A percentile compares a stretch with the other conserved stretches of the same genome.
Evolutionary conservation across 1,140 invertebrate genomes (phyloP).

Genomic region (Aporrectodea caliginosa): DNA sequence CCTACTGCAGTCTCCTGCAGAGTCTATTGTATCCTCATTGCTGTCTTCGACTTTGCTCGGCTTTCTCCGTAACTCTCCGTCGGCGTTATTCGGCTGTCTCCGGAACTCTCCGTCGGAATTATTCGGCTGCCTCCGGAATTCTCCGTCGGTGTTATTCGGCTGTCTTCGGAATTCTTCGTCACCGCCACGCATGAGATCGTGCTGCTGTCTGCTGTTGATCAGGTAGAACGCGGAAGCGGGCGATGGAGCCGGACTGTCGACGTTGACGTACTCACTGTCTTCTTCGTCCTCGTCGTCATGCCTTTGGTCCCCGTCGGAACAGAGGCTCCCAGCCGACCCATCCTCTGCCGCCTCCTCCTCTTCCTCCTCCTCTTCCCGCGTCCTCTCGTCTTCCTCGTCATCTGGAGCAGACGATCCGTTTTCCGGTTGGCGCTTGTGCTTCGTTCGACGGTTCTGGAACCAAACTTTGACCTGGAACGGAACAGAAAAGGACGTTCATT

Average conservation of each 20-base stretch:
- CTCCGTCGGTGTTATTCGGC: background rate
- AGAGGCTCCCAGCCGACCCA: background rate
- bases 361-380: background rate
- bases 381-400: background rate
- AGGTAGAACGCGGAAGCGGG: too few relatives aligned
- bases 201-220: too few relatives aligned
- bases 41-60: too few relatives aligned
- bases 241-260: background rate
- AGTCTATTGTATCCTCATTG: too few relatives aligned
- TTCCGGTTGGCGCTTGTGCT: conserved; percentile 49
- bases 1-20: too few relatives aligned
- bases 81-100: background rate
- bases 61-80: background rate
- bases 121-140: background rate
- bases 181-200: background rate
- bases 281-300: too few relatives aligned
- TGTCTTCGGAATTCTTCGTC: background rate
- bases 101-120: background rate
- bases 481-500: too few relatives aligned
- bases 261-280: too few relatives aligned
- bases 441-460: conserved; percentile 93
- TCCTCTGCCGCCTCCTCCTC: background rate
- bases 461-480: conserved; percentile 87
- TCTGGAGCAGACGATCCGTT: background rate
- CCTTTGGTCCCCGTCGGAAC: background rate